Evolutionary conservation across 2,888 invertebrate species (phyloP), one percentile per base, ranked within the genome.

Genomic region (Hedychridium roseum): DNA sequence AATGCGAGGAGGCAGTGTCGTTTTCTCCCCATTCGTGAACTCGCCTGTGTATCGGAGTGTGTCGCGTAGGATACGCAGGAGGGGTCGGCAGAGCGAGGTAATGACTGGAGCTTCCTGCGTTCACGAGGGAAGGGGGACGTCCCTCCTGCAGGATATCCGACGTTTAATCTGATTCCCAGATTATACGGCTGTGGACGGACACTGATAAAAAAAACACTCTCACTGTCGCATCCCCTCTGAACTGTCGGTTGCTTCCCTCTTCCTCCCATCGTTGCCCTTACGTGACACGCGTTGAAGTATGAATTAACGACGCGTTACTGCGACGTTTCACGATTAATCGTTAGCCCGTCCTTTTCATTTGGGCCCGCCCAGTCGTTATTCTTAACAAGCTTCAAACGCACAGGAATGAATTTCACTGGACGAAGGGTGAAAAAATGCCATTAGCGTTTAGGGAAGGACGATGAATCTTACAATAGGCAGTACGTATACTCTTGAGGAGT

Each of bases 121-220:
- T 66, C 65, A 57, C 69, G 60, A 70, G 57, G 60, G 66, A 64
- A 66, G 60, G 66, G 68, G 57, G 57, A 62, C 60, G 66, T 65
- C 66, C 75, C 66, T 64, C 67, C 63, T 55, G 70, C 78, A 77
- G 78, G 78, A 78, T 76, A 76, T 78, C 78, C 78, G 78, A 78
- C 70, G 69, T 76, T 77, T 74, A 78, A 78, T 78, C 78, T 78
- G 77, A 78, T 78, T 78, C 76, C 76, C 75, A 76, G 78, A 77
- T 75, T 75, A 75, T 64, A 66, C 65, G 66, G 63, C 63, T 51
- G 60, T 64, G 59, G 61, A 61, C 61, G 64, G 64, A 65, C 72
- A 70, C 67, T 66, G 64, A 62, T n/a, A 61, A 64, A 60, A 60
- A 68, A 62, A 58, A 38, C 54, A 52, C 57, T 51, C 50, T 32